A percentile compares a stretch with the other conserved stretches of the same genome.
phyloP scores from a whole-genome alignment of 2,797 vertebrate genomes.

The Pelobates cultripes region DNA sequence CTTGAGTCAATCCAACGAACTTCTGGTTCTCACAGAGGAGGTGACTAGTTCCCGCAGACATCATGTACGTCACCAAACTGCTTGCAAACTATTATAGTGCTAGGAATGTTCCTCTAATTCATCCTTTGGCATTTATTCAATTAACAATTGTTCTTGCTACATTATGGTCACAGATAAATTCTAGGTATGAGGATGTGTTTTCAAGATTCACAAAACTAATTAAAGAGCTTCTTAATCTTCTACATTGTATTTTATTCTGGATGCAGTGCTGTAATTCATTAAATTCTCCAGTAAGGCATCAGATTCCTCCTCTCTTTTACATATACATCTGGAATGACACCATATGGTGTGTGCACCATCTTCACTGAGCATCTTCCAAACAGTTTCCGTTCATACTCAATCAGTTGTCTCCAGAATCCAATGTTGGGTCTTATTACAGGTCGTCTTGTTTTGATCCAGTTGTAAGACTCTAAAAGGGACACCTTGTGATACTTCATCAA shows the following conservation, averaged over 20 bases:
- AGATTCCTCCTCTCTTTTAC: constrained; percentile 90
- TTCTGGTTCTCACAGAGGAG: too few species aligned
- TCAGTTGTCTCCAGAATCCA: constrained; percentile 97
- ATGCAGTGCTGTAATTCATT: constrained; percentile 38
- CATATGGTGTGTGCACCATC: constrained; percentile 96
- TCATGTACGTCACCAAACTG: too few species aligned
- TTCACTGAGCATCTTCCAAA: constrained; percentile 93
- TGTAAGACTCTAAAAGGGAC: constrained; percentile 90
- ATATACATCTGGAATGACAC: constrained; percentile 91
- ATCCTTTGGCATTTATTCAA: too few species aligned
- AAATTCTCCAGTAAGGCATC: constrained; percentile 94
- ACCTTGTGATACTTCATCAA: constrained; percentile 97
- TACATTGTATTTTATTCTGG: neutral
- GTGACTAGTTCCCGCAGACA: too few species aligned
- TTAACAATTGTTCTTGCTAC: too few species aligned
- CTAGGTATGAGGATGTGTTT: too few species aligned
- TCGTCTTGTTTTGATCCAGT: constrained; percentile 93
- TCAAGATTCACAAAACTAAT: neutral
- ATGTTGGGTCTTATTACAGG: constrained; percentile 93
- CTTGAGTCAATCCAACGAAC: too few species aligned
- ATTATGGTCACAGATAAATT: too few species aligned
- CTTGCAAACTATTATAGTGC: too few species aligned
- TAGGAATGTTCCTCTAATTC: too few species aligned
- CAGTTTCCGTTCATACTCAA: constrained; percentile 95
- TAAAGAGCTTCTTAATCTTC: neutral